Percentiles rank a stretch among this genome's conserved stretches.
phyloP scores from a whole-genome alignment of 1,140 invertebrate species.

The Diabrotica undecimpunctata region DNA sequence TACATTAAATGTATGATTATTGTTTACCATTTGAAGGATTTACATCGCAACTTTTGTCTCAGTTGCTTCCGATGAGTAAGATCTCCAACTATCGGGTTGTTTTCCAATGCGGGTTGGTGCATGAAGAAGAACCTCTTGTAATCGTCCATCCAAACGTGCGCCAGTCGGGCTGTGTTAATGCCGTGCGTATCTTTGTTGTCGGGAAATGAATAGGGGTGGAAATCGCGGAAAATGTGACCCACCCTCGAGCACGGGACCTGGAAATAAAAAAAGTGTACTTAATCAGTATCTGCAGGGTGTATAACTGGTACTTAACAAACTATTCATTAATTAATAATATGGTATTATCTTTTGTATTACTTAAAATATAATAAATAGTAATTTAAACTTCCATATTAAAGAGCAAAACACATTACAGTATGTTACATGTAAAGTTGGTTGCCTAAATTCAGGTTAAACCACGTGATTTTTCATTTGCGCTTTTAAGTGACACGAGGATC shows the following conservation, averaged over 20 bases:
- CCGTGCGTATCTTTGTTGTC: constrained; percentile 85
- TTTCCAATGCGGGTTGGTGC: constrained; percentile 44
- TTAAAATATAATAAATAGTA: no score
- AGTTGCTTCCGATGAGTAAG: constrained; percentile 67
- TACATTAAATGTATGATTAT: no score
- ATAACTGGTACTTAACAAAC: neutral
- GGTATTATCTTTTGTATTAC: no score
- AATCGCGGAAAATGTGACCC: constrained; percentile 89
- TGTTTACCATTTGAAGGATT: constrained; percentile 69
- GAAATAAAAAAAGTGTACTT: neutral
- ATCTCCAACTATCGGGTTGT: constrained; percentile 61
- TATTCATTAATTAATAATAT: no score
- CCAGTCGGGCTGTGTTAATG: constrained; percentile 87
- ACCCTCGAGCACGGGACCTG: constrained; percentile 90
- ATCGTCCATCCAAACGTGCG: constrained; percentile 97
- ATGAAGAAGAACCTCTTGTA: constrained; percentile 55
- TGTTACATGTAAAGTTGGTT: no score
- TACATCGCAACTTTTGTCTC: constrained; percentile 70
- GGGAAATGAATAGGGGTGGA: constrained; percentile 92
- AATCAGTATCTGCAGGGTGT: neutral
- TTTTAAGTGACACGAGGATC: no score
- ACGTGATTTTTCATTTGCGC: no score
- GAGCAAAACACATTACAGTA: no score
- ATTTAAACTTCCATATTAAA: no score
- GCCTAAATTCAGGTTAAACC: no score